Evolutionary conservation across 1,140 invertebrate species (phyloP), one percentile per base, ranked within the genome.

Genomic region (Rhyzopertha dominica): DNA sequence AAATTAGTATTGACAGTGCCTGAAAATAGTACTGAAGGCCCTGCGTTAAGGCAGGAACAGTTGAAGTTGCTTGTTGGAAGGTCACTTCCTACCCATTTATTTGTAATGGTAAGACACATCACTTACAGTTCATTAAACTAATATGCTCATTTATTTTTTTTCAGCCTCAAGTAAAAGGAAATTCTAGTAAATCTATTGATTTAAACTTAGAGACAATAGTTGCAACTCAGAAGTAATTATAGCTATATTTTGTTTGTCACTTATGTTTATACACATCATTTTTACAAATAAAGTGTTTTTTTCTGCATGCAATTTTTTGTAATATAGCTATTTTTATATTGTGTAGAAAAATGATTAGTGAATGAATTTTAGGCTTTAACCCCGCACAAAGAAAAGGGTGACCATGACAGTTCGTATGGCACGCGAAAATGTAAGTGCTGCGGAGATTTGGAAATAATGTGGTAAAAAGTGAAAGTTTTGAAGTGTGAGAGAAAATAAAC

Each of bases 1-100:
- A 75, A 75, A 56, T 70, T 88, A 43, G 73, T 74, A 52, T 66
- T 87, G 2, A 69, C 68, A 12, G 59, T 76, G n/a, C 54, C 72
- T 3, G 75, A 73, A 39, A 68, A 70, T 30, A 62, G 50, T 43
- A 68, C 74, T 32, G 64, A 69, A 44, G 46, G 43, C 1, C 61
- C 54, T 9, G 63, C 68, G 9, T 61, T 80, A 35, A 69, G 74
- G 56, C 65, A 74, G 31, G 60, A 78, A 13, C 55, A 65, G 26
- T 37, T 67, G 13, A 56, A 56, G 22, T 47, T 43, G 7, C 49
- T 67, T 16, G 55, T 79, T 30, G 68, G 74, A 37, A 70, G 77
- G 43, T 70, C 73, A 57, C 48, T 80, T 25, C 77, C 79, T 1
- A 68, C 73, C 10, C 71, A 77, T 59, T 69, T 81, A 19, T 80